These are phyloP conservation scores for Scophthalmus maximus DNA, from an alignment of 2,113 vertebrate genomes.

Conservation along the genomic window DNA sequence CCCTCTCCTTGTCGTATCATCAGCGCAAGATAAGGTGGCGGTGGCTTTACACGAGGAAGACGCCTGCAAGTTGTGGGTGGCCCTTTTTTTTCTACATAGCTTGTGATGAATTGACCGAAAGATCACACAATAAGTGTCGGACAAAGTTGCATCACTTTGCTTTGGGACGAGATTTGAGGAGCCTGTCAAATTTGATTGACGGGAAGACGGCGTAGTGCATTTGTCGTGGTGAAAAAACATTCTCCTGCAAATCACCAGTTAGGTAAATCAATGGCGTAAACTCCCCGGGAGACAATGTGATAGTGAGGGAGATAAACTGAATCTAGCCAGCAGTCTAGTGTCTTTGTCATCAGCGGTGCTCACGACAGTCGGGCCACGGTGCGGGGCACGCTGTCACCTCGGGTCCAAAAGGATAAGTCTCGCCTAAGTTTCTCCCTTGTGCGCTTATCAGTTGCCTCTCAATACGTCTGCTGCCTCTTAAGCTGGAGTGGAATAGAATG, in stretches of 20 bases:
- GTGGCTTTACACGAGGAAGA: conserved; percentile 23
- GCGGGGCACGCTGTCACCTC: not conserved
- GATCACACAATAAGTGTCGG: not conserved
- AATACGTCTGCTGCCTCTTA: not conserved
- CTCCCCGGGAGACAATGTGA: no score
- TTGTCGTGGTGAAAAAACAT: not conserved
- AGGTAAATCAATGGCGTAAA: conserved; percentile 20
- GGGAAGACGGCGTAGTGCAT: not conserved
- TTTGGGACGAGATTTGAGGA: not conserved
- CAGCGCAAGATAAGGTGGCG: conserved; percentile 42
- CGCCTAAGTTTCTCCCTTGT: not conserved
- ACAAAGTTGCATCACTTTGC: not conserved
- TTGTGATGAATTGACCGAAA: not conserved
- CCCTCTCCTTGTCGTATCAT: conserved; percentile 42
- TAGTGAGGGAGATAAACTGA: not conserved
- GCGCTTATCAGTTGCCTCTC: not conserved
- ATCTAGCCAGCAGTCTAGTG: not conserved
- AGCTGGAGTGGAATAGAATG: not conserved
- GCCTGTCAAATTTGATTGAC: not conserved
- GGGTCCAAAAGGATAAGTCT: no score
- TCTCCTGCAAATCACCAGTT: not conserved
- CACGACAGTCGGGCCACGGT: no score
- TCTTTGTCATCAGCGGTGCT: not conserved
- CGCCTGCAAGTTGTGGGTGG: not conserved
- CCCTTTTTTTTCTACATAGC: not conserved